Percentiles rank a stretch among this genome's conserved stretches.
phyloP scores from a whole-genome alignment of 2,113 vertebrate genomes.

The Macrotis lagotis region DNA sequence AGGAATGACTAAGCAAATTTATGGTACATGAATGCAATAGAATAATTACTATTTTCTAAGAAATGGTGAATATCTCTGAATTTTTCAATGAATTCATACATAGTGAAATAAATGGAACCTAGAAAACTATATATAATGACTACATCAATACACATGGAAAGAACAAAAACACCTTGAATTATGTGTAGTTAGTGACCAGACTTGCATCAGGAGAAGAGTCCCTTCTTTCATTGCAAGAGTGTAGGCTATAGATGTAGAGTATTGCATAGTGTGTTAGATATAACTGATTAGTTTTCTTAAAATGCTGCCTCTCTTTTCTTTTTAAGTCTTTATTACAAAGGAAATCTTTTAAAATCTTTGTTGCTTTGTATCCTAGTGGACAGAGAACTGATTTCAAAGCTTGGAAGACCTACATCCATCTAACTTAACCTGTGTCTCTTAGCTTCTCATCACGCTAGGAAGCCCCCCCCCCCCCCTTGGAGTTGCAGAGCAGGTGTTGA shows the following conservation, averaged over 20 bases:
- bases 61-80: background rate
- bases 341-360: background rate
- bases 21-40: background rate
- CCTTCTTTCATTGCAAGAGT: background rate
- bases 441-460: too few species aligned
- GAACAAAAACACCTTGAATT: background rate
- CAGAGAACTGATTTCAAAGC: background rate
- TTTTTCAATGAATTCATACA: background rate
- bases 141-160: background rate
- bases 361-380: background rate
- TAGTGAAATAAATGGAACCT: background rate
- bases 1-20: background rate
- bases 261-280: background rate
- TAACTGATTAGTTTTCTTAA: background rate
- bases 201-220: background rate
- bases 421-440: background rate
- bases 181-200: background rate
- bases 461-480: too few species aligned
- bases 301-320: background rate
- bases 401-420: background rate
- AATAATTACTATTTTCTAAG: background rate
- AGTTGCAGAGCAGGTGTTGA: background rate
- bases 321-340: background rate
- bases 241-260: background rate
- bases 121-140: background rate